phyloP scores from a whole-genome alignment of 1,140 invertebrate genomes.

The Scaptomyza graminum region DNA sequence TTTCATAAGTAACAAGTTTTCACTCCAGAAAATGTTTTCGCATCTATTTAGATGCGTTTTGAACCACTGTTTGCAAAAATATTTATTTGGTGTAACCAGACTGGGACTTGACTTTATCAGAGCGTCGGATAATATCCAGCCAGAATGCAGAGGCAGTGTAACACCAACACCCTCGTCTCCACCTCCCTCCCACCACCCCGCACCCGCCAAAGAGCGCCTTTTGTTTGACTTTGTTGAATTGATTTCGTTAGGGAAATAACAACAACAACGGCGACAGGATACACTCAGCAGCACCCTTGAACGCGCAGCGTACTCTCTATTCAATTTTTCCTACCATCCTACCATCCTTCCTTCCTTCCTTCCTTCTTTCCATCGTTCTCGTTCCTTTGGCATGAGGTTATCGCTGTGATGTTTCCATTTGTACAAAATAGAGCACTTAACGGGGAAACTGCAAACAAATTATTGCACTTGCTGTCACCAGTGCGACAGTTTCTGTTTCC shows the following conservation, averaged over 20 bases:
- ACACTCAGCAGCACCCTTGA: conserved; percentile 57
- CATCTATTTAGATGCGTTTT: no score
- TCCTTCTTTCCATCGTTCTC: background rate
- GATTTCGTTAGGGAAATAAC: conserved; percentile 74
- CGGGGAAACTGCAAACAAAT: conserved; percentile 83
- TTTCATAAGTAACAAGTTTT: no score
- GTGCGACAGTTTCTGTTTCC: conserved; percentile 20
- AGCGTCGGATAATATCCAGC: conserved; percentile 37
- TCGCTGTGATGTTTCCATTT: conserved; percentile 79
- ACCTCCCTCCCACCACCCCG: background rate
- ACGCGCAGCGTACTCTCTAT: conserved; percentile 36
- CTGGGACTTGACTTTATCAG: conserved; percentile 70
- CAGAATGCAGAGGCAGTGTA: conserved; percentile 13
- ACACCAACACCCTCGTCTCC: no score
- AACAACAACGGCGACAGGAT: conserved; percentile 52
- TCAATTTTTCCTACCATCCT: conserved; percentile 18
- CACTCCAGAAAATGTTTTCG: background rate
- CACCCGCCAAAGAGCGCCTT: conserved; percentile 49
- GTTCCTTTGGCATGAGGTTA: conserved; percentile 15
- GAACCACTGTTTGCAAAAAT: conserved; percentile 50
- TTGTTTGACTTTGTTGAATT: conserved; percentile 81
- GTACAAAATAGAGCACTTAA: conserved; percentile 84
- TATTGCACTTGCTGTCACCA: conserved; percentile 83
- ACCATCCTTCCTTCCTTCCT: conserved; percentile 5
- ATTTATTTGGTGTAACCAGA: conserved; percentile 1